Evolutionary conservation across 1,140 invertebrate genomes (phyloP).

Genomic region (Drosophila hydei): DNA sequence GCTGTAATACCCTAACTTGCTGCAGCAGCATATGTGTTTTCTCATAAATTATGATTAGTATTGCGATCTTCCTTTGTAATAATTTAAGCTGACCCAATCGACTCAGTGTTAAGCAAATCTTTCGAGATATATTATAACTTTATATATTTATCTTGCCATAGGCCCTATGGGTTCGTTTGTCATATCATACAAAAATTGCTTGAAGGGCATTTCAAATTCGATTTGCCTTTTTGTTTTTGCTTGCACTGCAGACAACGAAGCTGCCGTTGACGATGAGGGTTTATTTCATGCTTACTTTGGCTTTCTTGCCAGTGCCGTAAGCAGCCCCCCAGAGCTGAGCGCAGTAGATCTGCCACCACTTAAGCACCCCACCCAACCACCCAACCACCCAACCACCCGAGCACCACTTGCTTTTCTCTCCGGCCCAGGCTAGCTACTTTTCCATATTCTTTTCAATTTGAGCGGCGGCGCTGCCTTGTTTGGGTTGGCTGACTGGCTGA

Average conservation of each 20-base stretch:
- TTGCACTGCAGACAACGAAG: constrained; percentile 62
- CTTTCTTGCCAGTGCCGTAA: constrained; percentile 62
- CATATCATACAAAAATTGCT: neutral
- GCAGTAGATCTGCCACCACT: constrained; percentile 36
- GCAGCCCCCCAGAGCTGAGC: constrained; percentile 44
- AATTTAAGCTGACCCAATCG: too few species aligned
- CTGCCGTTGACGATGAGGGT: constrained; percentile 69
- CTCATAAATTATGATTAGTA: neutral
- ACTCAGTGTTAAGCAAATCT: too few species aligned
- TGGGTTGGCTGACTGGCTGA: constrained; percentile 72
- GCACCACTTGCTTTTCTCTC: constrained; percentile 27
- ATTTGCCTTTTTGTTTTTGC: neutral
- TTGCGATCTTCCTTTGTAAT: too few species aligned
- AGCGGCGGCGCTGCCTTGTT: constrained; percentile 47
- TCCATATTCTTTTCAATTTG: constrained; percentile 82
- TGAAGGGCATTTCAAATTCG: neutral
- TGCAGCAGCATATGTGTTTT: neutral
- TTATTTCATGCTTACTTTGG: constrained; percentile 80
- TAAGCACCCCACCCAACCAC: constrained; percentile 12
- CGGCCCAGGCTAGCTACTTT: constrained; percentile 68
- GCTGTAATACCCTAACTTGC: constrained; percentile 31
- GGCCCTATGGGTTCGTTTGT: too few species aligned
- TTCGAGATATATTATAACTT: too few species aligned
- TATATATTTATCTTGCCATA: too few species aligned
- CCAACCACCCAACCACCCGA: constrained; percentile 13